Evolutionary conservation across 2,888 invertebrate species (phyloP), one percentile per base, ranked within the genome.

Genomic region (Drosophila longiperda): DNA sequence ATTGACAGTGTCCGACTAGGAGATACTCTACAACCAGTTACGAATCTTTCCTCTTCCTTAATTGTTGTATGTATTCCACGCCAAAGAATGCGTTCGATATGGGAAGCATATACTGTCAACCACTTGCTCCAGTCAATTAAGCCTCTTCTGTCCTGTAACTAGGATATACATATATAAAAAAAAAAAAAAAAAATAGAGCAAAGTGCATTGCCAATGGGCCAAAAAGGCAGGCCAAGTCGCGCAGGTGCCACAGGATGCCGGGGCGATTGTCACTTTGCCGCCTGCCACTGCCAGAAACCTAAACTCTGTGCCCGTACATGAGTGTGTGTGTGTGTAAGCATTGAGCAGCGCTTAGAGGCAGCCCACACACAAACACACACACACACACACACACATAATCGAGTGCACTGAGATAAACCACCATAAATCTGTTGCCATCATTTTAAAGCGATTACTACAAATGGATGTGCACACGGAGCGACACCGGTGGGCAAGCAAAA

Each of bases 341-440:
- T 57, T 57, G 61, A 49, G 52, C 48, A 57, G 48, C 65, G 65
- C 49, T 78, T 76, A 75, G 78, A 73, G 60, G 57, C 63, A 49
- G 48, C 60, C 45, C 50, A 57, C 36, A 48, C 59, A 49, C 45
- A 45, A 45, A 45, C 66, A 74, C 68, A 79, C 82, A 66, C 50
- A 32, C 26, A 49, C 40, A 34, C 49, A 36, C 50, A 54, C 42
- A 62, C 63, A 75, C 69, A 76, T 81, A 79, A 72, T 63, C 83
- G 80, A 83, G 78, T 87, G 90, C 87, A 89, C 85, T 81, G 80
- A 87, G 90, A 90, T 90, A 90, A 90, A 90, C 90, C 89, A 90
- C 90, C 87, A 90, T 90, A 90, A 90, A 90, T 90, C 90, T 90
- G 90, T 85, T 90, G 90, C 86, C 90, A 87, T 90, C 90, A 89